Evolutionary conservation across 1,140 invertebrate genomes (phyloP).

Genomic region (Parapsyche elsis): DNA sequence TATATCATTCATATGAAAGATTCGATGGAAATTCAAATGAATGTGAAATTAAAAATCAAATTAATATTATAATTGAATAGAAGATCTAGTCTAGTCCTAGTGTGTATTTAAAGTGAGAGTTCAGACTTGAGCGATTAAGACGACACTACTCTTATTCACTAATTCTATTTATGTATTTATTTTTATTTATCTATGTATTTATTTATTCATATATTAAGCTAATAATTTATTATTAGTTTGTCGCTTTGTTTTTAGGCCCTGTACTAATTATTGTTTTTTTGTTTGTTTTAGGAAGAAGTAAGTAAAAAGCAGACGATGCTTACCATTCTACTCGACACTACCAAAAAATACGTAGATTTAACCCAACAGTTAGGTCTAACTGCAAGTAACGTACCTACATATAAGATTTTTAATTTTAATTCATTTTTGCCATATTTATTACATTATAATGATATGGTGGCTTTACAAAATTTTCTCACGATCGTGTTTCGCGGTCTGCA

Average conservation of each 20-base stretch:
- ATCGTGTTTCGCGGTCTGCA: no score
- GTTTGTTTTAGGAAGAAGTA: constrained; percentile 69
- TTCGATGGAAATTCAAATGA: no score
- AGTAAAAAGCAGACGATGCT: constrained; percentile 58
- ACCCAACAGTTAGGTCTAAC: constrained; percentile 39
- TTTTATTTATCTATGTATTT: constrained; percentile 20
- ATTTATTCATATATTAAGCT: constrained; percentile 30
- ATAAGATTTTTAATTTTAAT: not conserved
- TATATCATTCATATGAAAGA: no score
- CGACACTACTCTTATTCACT: no score
- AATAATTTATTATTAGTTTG: constrained; percentile 37
- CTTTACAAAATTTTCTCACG: no score
- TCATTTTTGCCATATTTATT: not conserved
- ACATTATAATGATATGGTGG: not conserved
- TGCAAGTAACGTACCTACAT: constrained; percentile 38
- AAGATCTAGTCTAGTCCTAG: no score
- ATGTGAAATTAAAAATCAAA: no score
- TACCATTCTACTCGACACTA: constrained; percentile 29
- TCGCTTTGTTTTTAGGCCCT: constrained; percentile 39
- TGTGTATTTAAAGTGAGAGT: no score
- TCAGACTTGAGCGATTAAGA: no score
- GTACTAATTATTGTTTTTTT: constrained; percentile 60
- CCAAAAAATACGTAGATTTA: constrained; percentile 38
- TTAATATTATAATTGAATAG: no score
- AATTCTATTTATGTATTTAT: constrained; percentile 9